Percentiles rank a stretch among this genome's conserved stretches.
These are phyloP conservation scores for Triplophysa rosa DNA, from an alignment of 2,113 vertebrate species.

Conservation along the genomic window DNA sequence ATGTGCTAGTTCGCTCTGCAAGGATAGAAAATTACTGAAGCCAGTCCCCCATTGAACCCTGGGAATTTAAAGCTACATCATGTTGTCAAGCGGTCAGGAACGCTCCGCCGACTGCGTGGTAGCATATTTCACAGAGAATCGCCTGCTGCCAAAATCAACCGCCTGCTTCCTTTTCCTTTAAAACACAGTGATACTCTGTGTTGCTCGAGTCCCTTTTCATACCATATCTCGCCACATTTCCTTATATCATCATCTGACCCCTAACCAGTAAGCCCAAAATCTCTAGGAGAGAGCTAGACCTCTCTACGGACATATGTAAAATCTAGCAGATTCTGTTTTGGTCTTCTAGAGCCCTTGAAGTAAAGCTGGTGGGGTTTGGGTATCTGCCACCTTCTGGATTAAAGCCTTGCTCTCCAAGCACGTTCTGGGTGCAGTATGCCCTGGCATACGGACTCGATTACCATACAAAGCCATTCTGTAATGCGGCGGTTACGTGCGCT, in stretches of 20 bases:
- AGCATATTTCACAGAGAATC: conserved; percentile 64
- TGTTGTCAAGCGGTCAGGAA: conserved; percentile 69
- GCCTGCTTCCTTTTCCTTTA: conserved; percentile 61
- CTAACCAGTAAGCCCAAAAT: conserved; percentile 50
- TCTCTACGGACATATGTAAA: conserved; percentile 52
- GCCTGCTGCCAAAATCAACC: conserved; percentile 70
- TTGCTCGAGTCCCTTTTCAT: conserved; percentile 46
- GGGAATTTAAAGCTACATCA: conserved; percentile 70
- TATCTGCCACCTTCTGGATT: conserved; percentile 51
- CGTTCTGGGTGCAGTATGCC: conserved; percentile 52
- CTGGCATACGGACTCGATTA: conserved; percentile 65
- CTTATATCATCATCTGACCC: conserved; percentile 54
- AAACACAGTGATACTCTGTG: conserved; percentile 44
- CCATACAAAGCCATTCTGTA: conserved; percentile 60
- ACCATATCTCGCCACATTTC: conserved; percentile 49
- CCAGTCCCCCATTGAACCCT: conserved; percentile 61
- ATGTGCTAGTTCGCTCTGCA: conserved; percentile 64
- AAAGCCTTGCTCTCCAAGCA: conserved; percentile 59
- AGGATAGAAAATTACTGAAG: conserved; percentile 59
- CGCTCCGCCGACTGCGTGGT: conserved; percentile 58
- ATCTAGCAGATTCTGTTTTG: conserved; percentile 43
- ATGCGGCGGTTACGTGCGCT: conserved; percentile 58
- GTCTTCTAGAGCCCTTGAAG: conserved; percentile 45
- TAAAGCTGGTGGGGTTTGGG: conserved; percentile 52
- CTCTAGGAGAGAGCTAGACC: conserved; percentile 45